phyloP scores from a whole-genome alignment of 2,888 invertebrate species.

The Hyposoter didymator region DNA sequence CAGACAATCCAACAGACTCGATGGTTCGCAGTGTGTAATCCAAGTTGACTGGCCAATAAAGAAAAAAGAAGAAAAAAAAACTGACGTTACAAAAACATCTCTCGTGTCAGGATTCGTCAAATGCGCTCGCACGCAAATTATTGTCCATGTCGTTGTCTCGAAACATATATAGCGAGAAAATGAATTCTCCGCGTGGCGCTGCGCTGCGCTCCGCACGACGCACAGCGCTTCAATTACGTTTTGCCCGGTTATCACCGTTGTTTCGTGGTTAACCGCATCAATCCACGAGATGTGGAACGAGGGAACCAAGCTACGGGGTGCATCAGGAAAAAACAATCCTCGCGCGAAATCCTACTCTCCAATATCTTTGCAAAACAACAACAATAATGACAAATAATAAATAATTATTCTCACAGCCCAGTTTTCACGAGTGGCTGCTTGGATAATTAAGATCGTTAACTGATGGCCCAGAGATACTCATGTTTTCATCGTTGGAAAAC shows the following conservation, averaged over 20 bases:
- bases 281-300: constrained; percentile 61
- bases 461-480: background rate
- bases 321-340: constrained; percentile 8
- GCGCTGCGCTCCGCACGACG: constrained; percentile 27
- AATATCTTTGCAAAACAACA: background rate
- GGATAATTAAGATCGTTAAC: background rate
- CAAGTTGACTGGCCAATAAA: background rate
- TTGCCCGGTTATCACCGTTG: constrained; percentile 67
- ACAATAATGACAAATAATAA: background rate
- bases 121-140: constrained; percentile 15
- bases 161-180: background rate
- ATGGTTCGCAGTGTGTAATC: background rate
- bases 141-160: constrained; percentile 2
- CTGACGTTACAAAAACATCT: constrained; percentile 1
- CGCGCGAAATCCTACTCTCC: constrained; percentile 23
- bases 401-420: background rate
- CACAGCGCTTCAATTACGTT: constrained; percentile 46
- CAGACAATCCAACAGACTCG: background rate
- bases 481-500: background rate
- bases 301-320: constrained; percentile 56
- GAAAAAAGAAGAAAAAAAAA: constrained; percentile 2
- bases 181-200: constrained; percentile 25
- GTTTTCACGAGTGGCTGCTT: background rate
- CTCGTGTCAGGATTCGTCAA: constrained; percentile 2
- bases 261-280: constrained; percentile 65